Percentiles rank a stretch among this genome's conserved stretches.
phyloP scores from a whole-genome alignment of 53 echinoderm and acorn worm genomes.

The Crossaster papposus region DNA sequence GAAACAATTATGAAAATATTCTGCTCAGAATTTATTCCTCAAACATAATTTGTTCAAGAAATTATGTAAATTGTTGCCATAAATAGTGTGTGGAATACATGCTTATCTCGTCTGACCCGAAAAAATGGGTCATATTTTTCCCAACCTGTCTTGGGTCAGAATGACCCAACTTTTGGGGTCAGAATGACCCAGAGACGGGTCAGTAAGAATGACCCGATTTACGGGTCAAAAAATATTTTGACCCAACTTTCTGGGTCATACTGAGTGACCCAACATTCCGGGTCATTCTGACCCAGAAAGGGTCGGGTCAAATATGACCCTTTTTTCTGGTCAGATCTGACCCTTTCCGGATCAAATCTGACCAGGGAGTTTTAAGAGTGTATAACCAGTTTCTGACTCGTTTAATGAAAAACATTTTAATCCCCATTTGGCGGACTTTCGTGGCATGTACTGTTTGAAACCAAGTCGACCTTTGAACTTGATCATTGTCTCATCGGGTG shows the following conservation, averaged over 20 bases:
- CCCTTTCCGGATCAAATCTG: too few species aligned
- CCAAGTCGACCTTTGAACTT: too few species aligned
- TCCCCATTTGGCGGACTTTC: too few species aligned
- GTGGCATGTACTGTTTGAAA: too few species aligned
- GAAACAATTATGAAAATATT: conserved; percentile 18
- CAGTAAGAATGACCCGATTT: conserved; percentile 6
- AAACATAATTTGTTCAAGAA: background rate
- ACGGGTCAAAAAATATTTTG: conserved; percentile 19
- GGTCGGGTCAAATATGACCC: conserved; percentile 34
- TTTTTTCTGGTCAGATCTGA: conserved; percentile 26
- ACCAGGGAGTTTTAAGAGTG: too few species aligned
- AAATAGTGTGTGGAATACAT: conserved; percentile 26
- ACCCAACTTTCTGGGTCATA: conserved; percentile 24
- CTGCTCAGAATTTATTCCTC: background rate
- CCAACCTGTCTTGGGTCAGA: background rate
- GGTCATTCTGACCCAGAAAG: conserved; percentile 46
- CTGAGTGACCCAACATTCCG: conserved; percentile 25
- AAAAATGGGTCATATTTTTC: conserved; percentile 4
- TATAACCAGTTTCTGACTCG: too few species aligned
- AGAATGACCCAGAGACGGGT: conserved; percentile 17
- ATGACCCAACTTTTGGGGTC: too few species aligned
- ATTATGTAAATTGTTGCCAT: conserved; percentile 10
- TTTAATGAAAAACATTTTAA: too few species aligned
- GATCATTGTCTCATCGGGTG: too few species aligned
- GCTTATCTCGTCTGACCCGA: conserved; percentile 25